Conservation (phyloP, 30 jellyfish, hydroid and myxozoan species). For the Pelagia noctiluca region DNA sequence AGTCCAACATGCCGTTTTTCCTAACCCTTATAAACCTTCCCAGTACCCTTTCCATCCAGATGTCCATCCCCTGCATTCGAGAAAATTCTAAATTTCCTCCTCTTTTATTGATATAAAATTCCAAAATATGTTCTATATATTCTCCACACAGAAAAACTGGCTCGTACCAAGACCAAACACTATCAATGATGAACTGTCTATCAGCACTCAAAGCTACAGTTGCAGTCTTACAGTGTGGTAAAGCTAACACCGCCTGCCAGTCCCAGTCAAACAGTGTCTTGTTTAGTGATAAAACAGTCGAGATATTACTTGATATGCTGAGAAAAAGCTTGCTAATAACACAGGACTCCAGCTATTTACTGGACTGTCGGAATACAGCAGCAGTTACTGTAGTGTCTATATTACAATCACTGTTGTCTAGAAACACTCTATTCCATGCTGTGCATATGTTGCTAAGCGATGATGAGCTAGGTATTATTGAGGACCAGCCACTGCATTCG, state of each 20-base stretch:
- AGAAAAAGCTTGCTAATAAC: constrained; percentile 17
- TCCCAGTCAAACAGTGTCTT: not conserved
- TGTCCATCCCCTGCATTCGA: no score
- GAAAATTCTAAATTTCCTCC: no score
- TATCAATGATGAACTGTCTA: constrained; percentile 63
- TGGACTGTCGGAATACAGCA: constrained; percentile 91
- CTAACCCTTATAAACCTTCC: no score
- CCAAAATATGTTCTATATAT: no score
- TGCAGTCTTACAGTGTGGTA: constrained; percentile 38
- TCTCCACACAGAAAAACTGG: no score
- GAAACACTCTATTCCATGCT: not conserved
- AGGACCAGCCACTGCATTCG: no score
- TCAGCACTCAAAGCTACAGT: constrained; percentile 42
- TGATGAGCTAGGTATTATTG: no score
- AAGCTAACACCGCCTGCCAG: not conserved
- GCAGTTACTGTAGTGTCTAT: constrained; percentile 62
- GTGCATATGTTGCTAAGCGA: not conserved
- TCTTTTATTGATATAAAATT: no score
- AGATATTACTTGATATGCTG: not conserved
- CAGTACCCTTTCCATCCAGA: no score
- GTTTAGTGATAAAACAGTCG: not conserved
- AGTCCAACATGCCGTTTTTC: no score
- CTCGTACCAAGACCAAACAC: constrained; percentile 29
- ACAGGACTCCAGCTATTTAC: constrained; percentile 38
- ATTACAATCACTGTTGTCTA: constrained; percentile 43